phyloP scores from a whole-genome alignment of 1,140 invertebrate genomes.

The Microplitis demolitor region DNA sequence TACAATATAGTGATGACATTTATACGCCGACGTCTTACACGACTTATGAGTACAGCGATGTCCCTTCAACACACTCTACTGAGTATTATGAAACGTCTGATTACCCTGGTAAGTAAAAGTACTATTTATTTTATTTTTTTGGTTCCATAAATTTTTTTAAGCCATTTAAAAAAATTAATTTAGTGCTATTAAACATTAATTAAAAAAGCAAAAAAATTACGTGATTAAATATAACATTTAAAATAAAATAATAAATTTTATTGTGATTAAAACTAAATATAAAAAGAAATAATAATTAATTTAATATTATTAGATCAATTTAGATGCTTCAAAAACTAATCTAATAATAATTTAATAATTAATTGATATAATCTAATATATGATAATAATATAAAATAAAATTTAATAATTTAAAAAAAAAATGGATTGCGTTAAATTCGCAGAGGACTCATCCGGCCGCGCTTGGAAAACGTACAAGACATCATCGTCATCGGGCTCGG shows the following conservation, averaged over 20 bases:
- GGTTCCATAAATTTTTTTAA: neutral
- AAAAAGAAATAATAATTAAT: no score
- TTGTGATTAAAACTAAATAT: no score
- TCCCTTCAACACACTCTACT: conserved; percentile 49
- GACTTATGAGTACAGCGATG: conserved; percentile 58
- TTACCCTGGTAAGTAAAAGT: conserved; percentile 53
- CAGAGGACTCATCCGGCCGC: conserved; percentile 59
- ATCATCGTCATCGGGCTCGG: conserved; percentile 56
- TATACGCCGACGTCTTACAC: conserved; percentile 48
- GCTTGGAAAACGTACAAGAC: conserved; percentile 63
- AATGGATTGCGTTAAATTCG: conserved; percentile 53
- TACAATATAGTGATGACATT: conserved; percentile 44
- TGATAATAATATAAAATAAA: neutral
- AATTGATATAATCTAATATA: neutral
- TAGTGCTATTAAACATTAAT: neutral
- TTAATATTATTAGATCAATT: neutral
- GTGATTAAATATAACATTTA: no score
- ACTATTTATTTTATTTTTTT: neutral
- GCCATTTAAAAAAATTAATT: neutral
- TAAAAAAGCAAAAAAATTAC: neutral
- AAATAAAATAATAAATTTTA: no score
- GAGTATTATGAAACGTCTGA: conserved; percentile 58
- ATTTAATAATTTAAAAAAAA: conserved; percentile 7
- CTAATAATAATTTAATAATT: neutral
- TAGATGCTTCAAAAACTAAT: neutral